Conservation (phyloP, 2,797 vertebrate species). For the Adrianichthys oophorus region DNA sequence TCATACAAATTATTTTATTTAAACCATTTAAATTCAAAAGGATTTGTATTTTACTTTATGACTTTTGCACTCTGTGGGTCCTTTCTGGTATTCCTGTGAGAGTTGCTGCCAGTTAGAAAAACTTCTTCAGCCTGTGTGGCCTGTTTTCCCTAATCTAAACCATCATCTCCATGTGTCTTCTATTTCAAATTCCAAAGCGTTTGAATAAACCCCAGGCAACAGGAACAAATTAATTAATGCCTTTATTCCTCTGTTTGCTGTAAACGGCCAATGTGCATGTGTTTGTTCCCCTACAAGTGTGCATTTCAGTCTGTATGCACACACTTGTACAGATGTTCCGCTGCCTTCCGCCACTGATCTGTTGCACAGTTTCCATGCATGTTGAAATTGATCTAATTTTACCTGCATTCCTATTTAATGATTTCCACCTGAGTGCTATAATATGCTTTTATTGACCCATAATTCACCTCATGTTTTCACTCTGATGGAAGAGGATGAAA, state of each 20-base stretch:
- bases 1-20: background rate
- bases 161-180: slow-evolving; percentile 77
- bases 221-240: slow-evolving; percentile 80
- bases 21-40: background rate
- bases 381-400: slow-evolving; percentile 62
- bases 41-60: background rate
- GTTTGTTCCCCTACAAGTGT: slow-evolving; percentile 4
- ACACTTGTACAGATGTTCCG: slow-evolving; percentile 21
- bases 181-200: slow-evolving; percentile 71
- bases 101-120: slow-evolving; percentile 55
- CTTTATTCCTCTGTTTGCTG: slow-evolving; percentile 53
- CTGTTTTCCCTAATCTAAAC: slow-evolving; percentile 70
- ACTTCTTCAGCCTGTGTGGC: slow-evolving; percentile 73
- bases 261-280: slow-evolving; percentile 43
- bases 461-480: slow-evolving; percentile 63
- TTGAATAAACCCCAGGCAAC: slow-evolving; percentile 69
- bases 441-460: slow-evolving; percentile 70
- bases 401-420: slow-evolving; percentile 74
- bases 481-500: slow-evolving; percentile 54
- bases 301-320: slow-evolving; percentile 5
- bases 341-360: slow-evolving; percentile 43
- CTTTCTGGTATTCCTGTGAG: slow-evolving; percentile 52
- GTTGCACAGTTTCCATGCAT: slow-evolving; percentile 41
- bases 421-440: slow-evolving; percentile 70
- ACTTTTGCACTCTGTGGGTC: slow-evolving; percentile 51